Base-by-base conservation (phyloP, 1,140 invertebrate species). In the Orussus abietinus region DNA sequence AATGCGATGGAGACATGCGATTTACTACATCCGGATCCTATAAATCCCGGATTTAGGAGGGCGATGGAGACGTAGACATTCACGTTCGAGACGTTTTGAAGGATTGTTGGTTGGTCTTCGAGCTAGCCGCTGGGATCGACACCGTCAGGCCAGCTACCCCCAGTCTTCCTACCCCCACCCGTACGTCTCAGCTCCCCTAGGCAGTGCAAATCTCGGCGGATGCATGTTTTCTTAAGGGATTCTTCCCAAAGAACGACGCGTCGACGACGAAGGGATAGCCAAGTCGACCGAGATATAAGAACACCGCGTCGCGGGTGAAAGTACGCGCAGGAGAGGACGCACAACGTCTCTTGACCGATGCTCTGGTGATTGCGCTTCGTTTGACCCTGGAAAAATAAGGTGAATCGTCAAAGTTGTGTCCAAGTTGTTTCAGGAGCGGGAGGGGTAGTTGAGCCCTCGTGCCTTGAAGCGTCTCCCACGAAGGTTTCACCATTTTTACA, bases 141-240 rank as follows among this genome's bases (percentile, higher is more conserved):
- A n/a, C n/a, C n/a, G n/a, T n/a, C n/a, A n/a, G n/a, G n/a, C n/a
- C n/a, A 52, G 51, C 56, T 58, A 61, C 53, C 60, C 60, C 54
- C 55, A 58, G 47, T 43, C 58, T 45, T 42, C 51, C 50, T 51
- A 59, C 59, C 58, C 63, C 57, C 56, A 59, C 60, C 53, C 50
- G 48, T 57, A 34, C 41, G 33, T 43, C 36, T 30, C 28, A 53
- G 55, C 60, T 69, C 63, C 64, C 64, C 64, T 62, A 65, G 59
- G 54, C 56, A 66, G 67, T 65, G 63, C 59, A 70, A 70, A 67
- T 69, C 65, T 71, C 66, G 57, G 59, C 62, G 58, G 62, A 61
- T 58, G 64, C 66, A 68, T 69, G 66, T 68, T 68, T 69, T 71
- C 64, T 64, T 70, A 62, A 69, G 66, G 62, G 59, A 68, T 62